phyloP scores from a whole-genome alignment of 2,797 vertebrate species.

The Pelodytes ibericus region DNA sequence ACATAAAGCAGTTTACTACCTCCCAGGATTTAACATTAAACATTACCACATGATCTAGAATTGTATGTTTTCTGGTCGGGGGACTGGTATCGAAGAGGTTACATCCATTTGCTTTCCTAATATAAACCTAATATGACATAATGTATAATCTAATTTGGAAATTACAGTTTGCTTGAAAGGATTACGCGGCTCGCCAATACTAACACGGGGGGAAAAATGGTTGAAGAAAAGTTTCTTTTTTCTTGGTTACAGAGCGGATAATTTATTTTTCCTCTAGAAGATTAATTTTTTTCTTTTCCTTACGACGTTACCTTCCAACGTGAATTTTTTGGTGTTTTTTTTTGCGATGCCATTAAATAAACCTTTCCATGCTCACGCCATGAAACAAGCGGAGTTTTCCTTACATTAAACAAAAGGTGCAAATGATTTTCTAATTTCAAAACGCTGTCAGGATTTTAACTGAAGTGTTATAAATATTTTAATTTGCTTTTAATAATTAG shows the following conservation, averaged over 20 bases:
- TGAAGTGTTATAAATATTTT: conserved; percentile 48
- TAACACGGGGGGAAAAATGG: conserved; percentile 79
- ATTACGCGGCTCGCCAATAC: conserved; percentile 80
- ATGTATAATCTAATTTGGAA: conserved; percentile 87
- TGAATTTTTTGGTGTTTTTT: no score
- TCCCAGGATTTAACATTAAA: not conserved
- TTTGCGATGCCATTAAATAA: conserved; percentile 78
- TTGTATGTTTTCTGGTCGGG: not conserved
- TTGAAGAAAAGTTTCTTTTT: conserved; percentile 81
- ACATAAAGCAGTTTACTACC: not conserved
- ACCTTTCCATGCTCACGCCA: conserved; percentile 61
- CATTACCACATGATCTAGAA: not conserved
- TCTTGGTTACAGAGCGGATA: conserved; percentile 76
- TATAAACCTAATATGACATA: conserved; percentile 87
- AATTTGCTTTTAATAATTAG: conserved; percentile 56
- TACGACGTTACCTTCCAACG: conserved; percentile 78
- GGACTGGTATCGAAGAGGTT: conserved; percentile 51
- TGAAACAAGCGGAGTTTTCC: conserved; percentile 51
- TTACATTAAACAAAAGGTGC: conserved; percentile 54
- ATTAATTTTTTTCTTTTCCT: conserved; percentile 75
- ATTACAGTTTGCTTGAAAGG: conserved; percentile 82
- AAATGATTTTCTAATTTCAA: conserved; percentile 56
- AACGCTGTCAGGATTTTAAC: conserved; percentile 49
- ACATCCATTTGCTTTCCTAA: conserved; percentile 81
- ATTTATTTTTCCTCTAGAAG: conserved; percentile 85